A percentile compares a stretch with the other conserved stretches of the same genome.
These are phyloP conservation scores for Brachionus manjavacas DNA, from an alignment of 1,140 invertebrate species.

Conservation along the genomic window DNA sequence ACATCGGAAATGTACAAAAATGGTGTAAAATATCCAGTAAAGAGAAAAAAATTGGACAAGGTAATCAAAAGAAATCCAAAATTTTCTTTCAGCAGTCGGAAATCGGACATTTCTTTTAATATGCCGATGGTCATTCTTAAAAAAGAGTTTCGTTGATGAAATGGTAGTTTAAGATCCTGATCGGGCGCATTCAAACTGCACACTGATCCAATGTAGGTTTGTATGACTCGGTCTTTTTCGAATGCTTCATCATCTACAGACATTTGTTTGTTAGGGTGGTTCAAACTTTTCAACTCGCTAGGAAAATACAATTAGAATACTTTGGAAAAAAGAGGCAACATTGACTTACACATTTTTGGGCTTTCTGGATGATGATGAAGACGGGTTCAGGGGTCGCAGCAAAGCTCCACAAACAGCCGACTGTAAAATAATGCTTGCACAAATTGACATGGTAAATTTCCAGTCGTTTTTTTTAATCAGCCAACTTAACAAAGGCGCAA, in stretches of 20 bases:
- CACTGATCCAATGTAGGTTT: constrained; percentile 7
- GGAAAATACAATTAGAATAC: not conserved
- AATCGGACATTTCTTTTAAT: constrained; percentile 75
- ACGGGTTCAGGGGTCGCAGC: constrained; percentile 3
- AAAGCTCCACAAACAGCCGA: constrained; percentile 24
- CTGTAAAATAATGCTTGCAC: constrained; percentile 23
- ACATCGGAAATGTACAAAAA: constrained; percentile 68
- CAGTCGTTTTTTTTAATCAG: constrained; percentile 50
- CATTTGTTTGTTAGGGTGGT: not conserved
- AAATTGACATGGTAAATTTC: constrained; percentile 46
- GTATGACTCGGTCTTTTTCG: not conserved
- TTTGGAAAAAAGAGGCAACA: not conserved
- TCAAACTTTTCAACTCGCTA: not conserved
- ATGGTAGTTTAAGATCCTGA: not conserved
- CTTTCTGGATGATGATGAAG: not conserved
- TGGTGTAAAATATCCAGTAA: constrained; percentile 90
- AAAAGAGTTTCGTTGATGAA: constrained; percentile 27
- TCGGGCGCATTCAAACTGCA: constrained; percentile 7
- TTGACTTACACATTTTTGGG: constrained; percentile 18
- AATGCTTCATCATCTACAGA: not conserved
- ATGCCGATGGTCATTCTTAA: constrained; percentile 1
- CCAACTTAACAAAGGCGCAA: constrained; percentile 49
- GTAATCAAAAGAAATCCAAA: constrained; percentile 82
- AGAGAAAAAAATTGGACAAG: constrained; percentile 87
- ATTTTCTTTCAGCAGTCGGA: constrained; percentile 71